A percentile compares a stretch with the other conserved stretches of the same genome.
phyloP scores from a whole-genome alignment of 2,888 invertebrate species.

The Drosophila cognata region DNA sequence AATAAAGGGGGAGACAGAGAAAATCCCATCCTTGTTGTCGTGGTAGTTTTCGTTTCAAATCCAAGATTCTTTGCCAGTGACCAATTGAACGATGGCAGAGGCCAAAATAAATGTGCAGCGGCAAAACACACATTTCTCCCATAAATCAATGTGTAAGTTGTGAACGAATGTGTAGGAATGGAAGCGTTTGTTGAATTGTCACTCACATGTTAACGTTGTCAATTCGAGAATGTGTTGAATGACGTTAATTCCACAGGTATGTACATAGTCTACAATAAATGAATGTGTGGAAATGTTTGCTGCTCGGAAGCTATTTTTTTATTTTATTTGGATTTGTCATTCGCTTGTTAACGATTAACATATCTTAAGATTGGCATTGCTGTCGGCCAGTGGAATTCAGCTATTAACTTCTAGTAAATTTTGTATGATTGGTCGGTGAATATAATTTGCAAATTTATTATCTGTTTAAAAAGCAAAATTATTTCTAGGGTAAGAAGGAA shows the following conservation, averaged over 20 bases:
- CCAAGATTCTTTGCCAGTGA: background rate
- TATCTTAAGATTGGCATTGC: background rate
- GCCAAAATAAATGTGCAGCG: slow-evolving; percentile 63
- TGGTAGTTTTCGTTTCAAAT: background rate
- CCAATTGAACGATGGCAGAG: slow-evolving; percentile 7
- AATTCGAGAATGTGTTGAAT: slow-evolving; percentile 19
- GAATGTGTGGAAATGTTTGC: slow-evolving; percentile 10
- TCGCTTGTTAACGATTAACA: slow-evolving; percentile 18
- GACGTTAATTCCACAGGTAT: slow-evolving; percentile 12
- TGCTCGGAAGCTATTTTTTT: background rate
- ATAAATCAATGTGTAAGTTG: slow-evolving; percentile 19
- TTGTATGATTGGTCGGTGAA: background rate
- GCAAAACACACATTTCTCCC: slow-evolving; percentile 5
- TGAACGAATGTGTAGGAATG: slow-evolving; percentile 6
- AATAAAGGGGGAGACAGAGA: too few relatives aligned
- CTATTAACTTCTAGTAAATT: background rate
- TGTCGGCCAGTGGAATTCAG: background rate
- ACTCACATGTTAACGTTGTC: slow-evolving; percentile 36
- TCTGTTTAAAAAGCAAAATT: background rate
- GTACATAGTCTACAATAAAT: slow-evolving; percentile 6
- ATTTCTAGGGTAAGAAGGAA: slow-evolving; percentile 31
- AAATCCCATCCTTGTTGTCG: background rate
- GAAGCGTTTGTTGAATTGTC: slow-evolving; percentile 34
- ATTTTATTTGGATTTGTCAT: slow-evolving; percentile 25
- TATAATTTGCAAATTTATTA: background rate